Percentiles rank a stretch among this genome's conserved stretches.
Conservation (phyloP, 1,140 invertebrate species). For the Cherax destructor region DNA sequence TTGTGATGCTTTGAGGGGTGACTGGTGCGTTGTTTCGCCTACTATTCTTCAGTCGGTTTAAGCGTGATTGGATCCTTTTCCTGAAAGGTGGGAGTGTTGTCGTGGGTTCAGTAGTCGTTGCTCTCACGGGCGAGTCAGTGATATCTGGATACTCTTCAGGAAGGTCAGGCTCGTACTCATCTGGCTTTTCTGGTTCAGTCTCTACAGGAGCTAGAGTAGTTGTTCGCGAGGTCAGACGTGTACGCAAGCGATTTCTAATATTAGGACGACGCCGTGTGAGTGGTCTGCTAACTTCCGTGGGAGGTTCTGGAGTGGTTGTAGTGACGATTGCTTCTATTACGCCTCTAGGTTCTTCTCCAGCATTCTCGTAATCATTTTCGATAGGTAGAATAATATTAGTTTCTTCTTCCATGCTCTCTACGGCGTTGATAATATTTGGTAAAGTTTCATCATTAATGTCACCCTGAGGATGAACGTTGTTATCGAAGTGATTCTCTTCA, state of each 20-base stretch:
- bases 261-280: slow-evolving; percentile 29
- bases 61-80: slow-evolving; percentile 32
- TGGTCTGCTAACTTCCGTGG: background rate
- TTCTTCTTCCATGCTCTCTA: slow-evolving; percentile 13
- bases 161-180: slow-evolving; percentile 1
- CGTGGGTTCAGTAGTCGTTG: background rate
- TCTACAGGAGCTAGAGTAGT: slow-evolving; percentile 17
- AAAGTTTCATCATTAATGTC: background rate
- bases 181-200: background rate
- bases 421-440: background rate
- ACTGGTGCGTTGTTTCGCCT: background rate
- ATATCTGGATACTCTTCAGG: slow-evolving; percentile 7
- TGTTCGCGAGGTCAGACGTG: slow-evolving; percentile 2
- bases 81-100: slow-evolving; percentile 48
- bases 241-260: slow-evolving; percentile 43
- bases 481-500: background rate
- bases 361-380: background rate
- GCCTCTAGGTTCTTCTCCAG: background rate
- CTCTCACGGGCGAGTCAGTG: background rate
- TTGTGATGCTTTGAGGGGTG: background rate
- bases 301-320: background rate
- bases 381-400: slow-evolving; percentile 4
- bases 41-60: slow-evolving; percentile 37
- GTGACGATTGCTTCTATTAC: background rate
- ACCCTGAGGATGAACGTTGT: slow-evolving; percentile 9